These are phyloP conservation scores for Xenopus petersii DNA, from an alignment of 2,797 vertebrate genomes.

Conservation along the genomic window DNA sequence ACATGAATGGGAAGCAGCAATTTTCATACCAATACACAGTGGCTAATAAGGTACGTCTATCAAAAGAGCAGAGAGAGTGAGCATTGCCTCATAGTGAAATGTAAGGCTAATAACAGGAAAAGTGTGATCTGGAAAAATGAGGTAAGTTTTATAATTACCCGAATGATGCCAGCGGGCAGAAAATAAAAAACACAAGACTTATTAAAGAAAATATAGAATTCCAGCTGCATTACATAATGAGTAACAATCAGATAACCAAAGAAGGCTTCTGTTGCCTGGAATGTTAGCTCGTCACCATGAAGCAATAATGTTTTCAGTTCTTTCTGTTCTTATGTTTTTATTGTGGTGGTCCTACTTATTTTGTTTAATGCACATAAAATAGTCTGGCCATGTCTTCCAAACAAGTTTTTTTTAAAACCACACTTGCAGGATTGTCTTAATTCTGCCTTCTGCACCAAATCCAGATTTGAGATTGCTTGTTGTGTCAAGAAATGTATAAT, in stretches of 20 bases:
- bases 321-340: not conserved
- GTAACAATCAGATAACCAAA: conserved; percentile 28
- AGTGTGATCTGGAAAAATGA: conserved; percentile 13
- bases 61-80: too few species aligned
- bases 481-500: too few species aligned
- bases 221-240: conserved; percentile 20
- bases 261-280: conserved; percentile 16
- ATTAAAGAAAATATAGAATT: conserved; percentile 31
- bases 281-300: not conserved
- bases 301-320: not conserved
- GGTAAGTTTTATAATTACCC: conserved; percentile 36
- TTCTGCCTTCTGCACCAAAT: too few species aligned
- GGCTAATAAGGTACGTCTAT: conserved; percentile 86
- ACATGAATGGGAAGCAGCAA: conserved; percentile 82
- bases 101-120: conserved; percentile 7
- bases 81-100: too few species aligned
- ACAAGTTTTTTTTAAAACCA: not conserved
- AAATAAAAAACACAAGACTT: not conserved
- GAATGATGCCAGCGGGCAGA: conserved; percentile 22
- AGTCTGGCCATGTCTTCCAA: not conserved
- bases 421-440: too few species aligned
- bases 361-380: not conserved
- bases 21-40: conserved; percentile 98
- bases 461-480: too few species aligned
- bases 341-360: not conserved